phyloP scores from a whole-genome alignment of 92 coral and sea anemone genomes.

The Scolanthus callimorphus region DNA sequence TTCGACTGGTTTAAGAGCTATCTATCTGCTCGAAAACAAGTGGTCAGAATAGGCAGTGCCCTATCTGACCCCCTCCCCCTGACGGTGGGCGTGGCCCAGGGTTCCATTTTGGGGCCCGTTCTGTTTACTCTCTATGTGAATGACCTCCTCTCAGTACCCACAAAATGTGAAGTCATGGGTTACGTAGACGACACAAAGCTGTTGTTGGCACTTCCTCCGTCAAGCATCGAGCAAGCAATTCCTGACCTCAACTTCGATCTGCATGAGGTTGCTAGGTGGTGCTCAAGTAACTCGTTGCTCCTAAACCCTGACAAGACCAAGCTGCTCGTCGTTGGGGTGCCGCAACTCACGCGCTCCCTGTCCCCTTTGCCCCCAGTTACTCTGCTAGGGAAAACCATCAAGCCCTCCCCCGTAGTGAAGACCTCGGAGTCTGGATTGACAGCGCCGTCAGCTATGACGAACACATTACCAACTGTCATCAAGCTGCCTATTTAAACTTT shows the following conservation, averaged over 20 bases:
- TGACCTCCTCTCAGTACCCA: no score
- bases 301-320: slow-evolving; percentile 51
- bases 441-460: slow-evolving; percentile 20
- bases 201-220: slow-evolving; percentile 16
- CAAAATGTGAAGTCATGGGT: slow-evolving; percentile 13
- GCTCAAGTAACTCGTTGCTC: slow-evolving; percentile 34
- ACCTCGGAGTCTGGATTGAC: slow-evolving; percentile 41
- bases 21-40: not conserved
- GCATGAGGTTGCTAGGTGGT: slow-evolving; percentile 16
- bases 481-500: slow-evolving; percentile 26
- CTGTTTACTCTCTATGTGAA: no score
- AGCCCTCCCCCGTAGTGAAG: slow-evolving; percentile 38
- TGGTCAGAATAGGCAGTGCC: no score
- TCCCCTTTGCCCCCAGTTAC: slow-evolving; percentile 26
- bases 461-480: slow-evolving; percentile 43
- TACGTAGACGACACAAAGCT: slow-evolving; percentile 35
- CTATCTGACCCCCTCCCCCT: no score
- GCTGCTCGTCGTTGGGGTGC: slow-evolving; percentile 45
- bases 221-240: slow-evolving; percentile 10
- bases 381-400: slow-evolving; percentile 40
- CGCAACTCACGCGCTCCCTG: slow-evolving; percentile 25
- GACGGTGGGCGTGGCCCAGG: slow-evolving; percentile 1
- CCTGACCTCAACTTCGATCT: slow-evolving; percentile 23
- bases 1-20: not conserved
- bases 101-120: no score